Percentiles rank a stretch among this genome's conserved stretches.
Evolutionary conservation across 2,888 invertebrate species (phyloP).

Genomic region (Heteromurus nitidus): DNA sequence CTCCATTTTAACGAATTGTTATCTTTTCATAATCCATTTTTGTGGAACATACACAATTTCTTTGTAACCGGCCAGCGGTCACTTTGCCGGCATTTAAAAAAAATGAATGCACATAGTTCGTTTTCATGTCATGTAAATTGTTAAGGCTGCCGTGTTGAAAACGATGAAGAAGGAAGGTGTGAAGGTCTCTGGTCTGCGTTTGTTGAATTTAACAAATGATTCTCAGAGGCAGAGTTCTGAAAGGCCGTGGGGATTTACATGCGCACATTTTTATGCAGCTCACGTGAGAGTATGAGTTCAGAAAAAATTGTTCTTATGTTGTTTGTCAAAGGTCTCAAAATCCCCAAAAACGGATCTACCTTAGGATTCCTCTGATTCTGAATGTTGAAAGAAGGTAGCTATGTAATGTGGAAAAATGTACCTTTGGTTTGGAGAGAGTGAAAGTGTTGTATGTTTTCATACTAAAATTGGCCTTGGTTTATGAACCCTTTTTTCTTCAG

Average conservation of each 20-base stretch:
- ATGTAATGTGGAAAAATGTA: neutral
- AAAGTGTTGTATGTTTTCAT: slow-evolving; percentile 58
- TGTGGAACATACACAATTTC: too few species aligned
- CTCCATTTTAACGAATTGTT: too few species aligned
- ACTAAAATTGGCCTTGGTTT: slow-evolving; percentile 63
- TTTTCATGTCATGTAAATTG: too few species aligned
- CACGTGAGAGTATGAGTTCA: too few species aligned
- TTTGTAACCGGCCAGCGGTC: too few species aligned
- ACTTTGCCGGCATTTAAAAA: too few species aligned
- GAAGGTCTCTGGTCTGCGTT: neutral
- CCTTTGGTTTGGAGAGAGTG: slow-evolving; percentile 61
- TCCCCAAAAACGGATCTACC: slow-evolving; percentile 1
- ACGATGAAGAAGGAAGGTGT: too few species aligned
- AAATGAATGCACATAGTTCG: too few species aligned
- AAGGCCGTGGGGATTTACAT: slow-evolving; percentile 16
- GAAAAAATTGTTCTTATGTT: neutral
- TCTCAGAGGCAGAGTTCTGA: slow-evolving; percentile 13
- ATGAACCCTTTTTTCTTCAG: slow-evolving; percentile 53
- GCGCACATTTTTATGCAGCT: too few species aligned
- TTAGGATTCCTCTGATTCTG: neutral
- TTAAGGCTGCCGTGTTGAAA: too few species aligned
- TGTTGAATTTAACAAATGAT: slow-evolving; percentile 9
- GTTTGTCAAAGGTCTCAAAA: slow-evolving; percentile 25
- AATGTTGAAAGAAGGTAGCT: slow-evolving; percentile 9
- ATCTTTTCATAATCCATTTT: too few species aligned